Conservation (phyloP, 2,888 invertebrate genomes). For the Cataglyphis albicans region DNA sequence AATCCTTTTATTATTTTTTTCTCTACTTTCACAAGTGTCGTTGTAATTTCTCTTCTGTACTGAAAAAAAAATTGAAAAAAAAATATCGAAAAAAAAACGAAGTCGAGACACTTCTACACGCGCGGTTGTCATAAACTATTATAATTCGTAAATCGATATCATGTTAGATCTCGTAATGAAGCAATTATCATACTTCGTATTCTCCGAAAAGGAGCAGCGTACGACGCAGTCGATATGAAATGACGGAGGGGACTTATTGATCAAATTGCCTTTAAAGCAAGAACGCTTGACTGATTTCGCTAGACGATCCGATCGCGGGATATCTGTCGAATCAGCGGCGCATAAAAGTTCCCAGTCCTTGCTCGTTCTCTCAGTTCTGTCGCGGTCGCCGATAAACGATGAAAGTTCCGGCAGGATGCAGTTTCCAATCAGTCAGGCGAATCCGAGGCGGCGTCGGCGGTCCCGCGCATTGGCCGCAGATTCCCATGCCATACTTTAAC, state of each 20-base stretch:
- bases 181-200: constrained; percentile 15
- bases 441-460: constrained; percentile 68
- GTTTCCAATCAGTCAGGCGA: constrained; percentile 72
- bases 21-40: neutral
- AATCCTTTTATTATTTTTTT: neutral
- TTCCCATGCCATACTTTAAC: constrained; percentile 76
- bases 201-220: neutral
- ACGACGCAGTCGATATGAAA: constrained; percentile 33
- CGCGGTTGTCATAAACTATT: neutral
- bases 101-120: neutral
- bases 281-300: constrained; percentile 49
- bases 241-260: constrained; percentile 17
- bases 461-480: constrained; percentile 62
- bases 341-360: constrained; percentile 49
- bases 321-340: constrained; percentile 41
- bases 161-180: constrained; percentile 20
- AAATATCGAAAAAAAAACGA: neutral
- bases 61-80: neutral
- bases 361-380: constrained; percentile 33
- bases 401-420: constrained; percentile 72
- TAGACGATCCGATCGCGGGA: constrained; percentile 16
- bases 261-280: constrained; percentile 39
- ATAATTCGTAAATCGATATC: neutral
- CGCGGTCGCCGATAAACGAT: constrained; percentile 68
- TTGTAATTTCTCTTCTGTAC: neutral